Base-by-base conservation (phyloP, 1,140 invertebrate species). In the Drusus annulatus region DNA sequence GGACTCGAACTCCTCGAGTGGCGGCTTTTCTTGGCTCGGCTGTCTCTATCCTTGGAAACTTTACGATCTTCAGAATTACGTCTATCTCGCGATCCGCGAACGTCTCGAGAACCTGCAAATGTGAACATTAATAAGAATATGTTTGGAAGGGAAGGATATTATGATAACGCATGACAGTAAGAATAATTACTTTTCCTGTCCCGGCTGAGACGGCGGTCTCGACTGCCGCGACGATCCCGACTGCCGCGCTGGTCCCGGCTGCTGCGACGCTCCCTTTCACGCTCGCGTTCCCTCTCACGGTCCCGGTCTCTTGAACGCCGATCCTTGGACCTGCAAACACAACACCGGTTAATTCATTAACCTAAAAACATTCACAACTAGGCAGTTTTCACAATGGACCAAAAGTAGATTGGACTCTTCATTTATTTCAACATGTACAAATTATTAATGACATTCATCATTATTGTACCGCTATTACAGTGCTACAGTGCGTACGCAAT, bases 1-100 rank as follows among this genome's bases (percentile, higher is more conserved):
- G 90, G 84, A 80, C 90, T 91, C 23, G 89, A 87, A 83, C 88
- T 84, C 25, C 83, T 74, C 69, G 84, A 80, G 3, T 83, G 78
- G 69, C 80, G 58, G 45, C 25, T 56, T 51, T 83, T 80, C 58
- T 81, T 85, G 13, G 16, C 36, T 45, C 71, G 80, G 56, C 80
- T 84, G 17, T 84, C 79, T 65, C 80, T 79, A 16, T 69, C 65
- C 21, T 77, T 79, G n/a, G 80, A 81, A 13, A 63, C 54, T 36
- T 81, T 83, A 62, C 80, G 31, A 78, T 83, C 81, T 13, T 23
- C 74, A 5, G 82, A 83, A 25, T 82, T 77, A 62, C 83, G 83
- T 52, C 85, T 83, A 56, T 87, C 86, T 1, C 84, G 76, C 1
- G 86, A 85, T 52, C 82, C 84, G 16, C 77, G 78, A 36, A 80